These are phyloP conservation scores for Cebus imitator DNA, from an alignment of 2,113 vertebrate species.

Conservation along the genomic window DNA sequence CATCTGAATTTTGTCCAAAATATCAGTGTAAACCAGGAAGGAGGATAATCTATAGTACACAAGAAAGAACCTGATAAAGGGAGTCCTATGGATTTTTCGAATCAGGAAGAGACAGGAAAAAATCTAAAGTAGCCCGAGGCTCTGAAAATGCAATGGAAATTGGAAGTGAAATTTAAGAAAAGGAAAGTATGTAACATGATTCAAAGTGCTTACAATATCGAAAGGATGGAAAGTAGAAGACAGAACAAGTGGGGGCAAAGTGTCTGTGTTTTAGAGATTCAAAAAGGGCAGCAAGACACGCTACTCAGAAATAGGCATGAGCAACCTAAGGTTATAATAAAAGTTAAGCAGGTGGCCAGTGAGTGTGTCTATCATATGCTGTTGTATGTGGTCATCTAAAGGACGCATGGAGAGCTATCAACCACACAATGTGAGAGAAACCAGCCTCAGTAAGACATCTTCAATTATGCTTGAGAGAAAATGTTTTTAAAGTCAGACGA, in stretches of 20 bases:
- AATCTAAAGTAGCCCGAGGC: background rate
- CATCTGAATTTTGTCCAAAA: background rate
- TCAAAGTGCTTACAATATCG: background rate
- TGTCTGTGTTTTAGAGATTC: background rate
- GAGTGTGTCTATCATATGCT: too few relatives aligned
- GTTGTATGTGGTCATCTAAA: fast-evolving
- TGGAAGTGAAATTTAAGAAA: background rate
- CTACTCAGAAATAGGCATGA: background rate
- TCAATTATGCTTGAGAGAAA: background rate
- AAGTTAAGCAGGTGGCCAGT: background rate
- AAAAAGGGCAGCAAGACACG: background rate
- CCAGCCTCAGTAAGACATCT: background rate
- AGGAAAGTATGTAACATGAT: background rate
- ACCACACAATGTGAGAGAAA: background rate
- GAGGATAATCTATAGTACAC: background rate
- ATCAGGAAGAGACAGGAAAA: background rate
- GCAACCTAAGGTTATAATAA: fast-evolving
- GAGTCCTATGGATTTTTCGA: background rate
- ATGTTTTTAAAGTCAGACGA: background rate
- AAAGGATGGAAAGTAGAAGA: background rate
- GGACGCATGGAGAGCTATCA: background rate
- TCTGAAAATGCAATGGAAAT: background rate
- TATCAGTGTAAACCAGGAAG: background rate
- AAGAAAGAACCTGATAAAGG: background rate
- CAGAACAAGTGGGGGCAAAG: background rate